Base-by-base conservation (phyloP, 2,888 invertebrate species). In the Lasius platythorax region DNA sequence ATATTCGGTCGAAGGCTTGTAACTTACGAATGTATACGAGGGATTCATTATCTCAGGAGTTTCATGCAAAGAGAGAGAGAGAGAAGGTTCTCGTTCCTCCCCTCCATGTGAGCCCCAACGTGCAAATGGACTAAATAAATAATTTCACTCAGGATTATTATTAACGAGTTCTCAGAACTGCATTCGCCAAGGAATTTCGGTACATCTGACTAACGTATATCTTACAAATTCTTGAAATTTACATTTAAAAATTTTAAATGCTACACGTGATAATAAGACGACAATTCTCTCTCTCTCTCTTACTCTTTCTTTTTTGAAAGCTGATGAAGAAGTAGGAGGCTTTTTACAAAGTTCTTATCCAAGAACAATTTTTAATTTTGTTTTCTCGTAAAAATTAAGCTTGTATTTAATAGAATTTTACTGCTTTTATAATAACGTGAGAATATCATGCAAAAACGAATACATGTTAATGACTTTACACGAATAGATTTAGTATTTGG, bases 91-190 rank as follows among this genome's bases (percentile, higher is more conserved):
- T 28, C 30, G 11, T 40, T 9, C 30, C 30, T 18, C 46, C 3
- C 33, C 3, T 46, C 15, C 67, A 61, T 64, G 30, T 53, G 18
- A 61, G 50, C 66, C 73, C 56, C 46, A 66, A 56, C 46, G 75
- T 70, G 75, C 86, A 86, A 89, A 89, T 91, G 82, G 85, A 87
- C 82, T 82, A 88, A 89, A 90, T 90, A 85, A 88, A 90, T 86
- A 87, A 90, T 88, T 89, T 85, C 73, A 43, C 63, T 67, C 40
- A 9, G 72, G 70, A 86, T 91, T 85, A 85, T 89, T 90, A 89
- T 91, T 85, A 89, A 89, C 82, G 83, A 89, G 81, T 87, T 89
- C 85, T 63, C 28, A 75, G 91, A 87, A 12, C 18, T 30, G 37
- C 30, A 28, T 46, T 12, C 3, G 56, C 15, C n/a, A 28, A 30